phyloP scores from a whole-genome alignment of 1,140 invertebrate genomes.

The Dicyema japonicum region DNA sequence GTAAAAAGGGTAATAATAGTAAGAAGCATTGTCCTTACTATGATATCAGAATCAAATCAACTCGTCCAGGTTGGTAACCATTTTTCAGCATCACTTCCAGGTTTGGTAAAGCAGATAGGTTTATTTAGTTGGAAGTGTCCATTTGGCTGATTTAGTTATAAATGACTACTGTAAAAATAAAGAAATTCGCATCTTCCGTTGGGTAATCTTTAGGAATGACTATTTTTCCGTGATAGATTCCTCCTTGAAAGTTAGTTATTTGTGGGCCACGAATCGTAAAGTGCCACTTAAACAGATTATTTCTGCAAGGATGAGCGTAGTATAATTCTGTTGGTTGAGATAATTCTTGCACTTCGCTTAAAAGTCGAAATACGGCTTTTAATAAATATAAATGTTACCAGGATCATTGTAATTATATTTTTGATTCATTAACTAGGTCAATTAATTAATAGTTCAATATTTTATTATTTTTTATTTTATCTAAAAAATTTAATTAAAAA shows the following conservation, averaged over 20 bases:
- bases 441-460: no score
- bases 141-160: constrained; percentile 37
- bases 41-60: no score
- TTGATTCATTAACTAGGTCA: no score
- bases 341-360: constrained; percentile 58
- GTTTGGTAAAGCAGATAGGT: constrained; percentile 78
- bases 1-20: no score
- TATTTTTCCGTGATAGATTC: constrained; percentile 58
- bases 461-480: no score
- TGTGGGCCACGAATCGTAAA: constrained; percentile 59
- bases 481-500: no score
- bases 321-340: constrained; percentile 53
- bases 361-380: constrained; percentile 57
- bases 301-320: constrained; percentile 52
- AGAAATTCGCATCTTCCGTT: constrained; percentile 82
- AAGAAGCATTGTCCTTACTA: no score
- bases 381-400: no score
- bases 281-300: constrained; percentile 90
- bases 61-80: constrained; percentile 83
- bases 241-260: constrained; percentile 51
- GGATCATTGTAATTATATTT: no score
- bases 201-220: constrained; percentile 59
- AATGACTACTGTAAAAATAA: constrained; percentile 49
- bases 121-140: constrained; percentile 67
- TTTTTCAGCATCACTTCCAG: constrained; percentile 75